These are phyloP conservation scores for Phrynosoma platyrhinos DNA, from an alignment of 2,113 vertebrate genomes.

Conservation along the genomic window DNA sequence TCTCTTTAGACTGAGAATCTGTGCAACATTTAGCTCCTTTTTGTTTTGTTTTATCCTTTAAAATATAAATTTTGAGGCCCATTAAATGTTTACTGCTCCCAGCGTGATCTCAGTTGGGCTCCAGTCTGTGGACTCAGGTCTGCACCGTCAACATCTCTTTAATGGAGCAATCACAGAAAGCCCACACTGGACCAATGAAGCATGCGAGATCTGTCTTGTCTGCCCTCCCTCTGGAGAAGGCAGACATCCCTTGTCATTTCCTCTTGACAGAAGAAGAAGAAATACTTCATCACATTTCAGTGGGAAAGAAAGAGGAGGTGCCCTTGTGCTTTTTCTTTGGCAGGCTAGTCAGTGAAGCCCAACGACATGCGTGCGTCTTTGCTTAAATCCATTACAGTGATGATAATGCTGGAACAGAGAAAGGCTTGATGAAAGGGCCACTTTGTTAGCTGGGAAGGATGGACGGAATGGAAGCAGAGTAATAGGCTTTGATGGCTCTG, in stretches of 20 bases:
- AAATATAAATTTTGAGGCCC: neutral
- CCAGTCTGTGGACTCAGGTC: neutral
- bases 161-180: neutral
- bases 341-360: conserved; percentile 36
- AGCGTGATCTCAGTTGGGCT: neutral
- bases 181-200: neutral
- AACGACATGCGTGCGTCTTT: conserved; percentile 60
- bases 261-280: conserved; percentile 17
- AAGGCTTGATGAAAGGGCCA: conserved; percentile 65
- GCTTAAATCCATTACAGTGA: conserved; percentile 66
- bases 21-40: neutral
- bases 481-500: conserved; percentile 72
- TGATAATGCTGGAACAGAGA: conserved; percentile 66
- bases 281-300: neutral
- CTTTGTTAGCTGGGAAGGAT: conserved; percentile 58
- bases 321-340: conserved; percentile 60
- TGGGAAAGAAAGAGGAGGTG: conserved; percentile 35
- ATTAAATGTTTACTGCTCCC: neutral
- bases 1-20: neutral
- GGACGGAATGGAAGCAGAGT: conserved; percentile 63
- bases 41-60: neutral
- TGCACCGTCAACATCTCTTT: neutral
- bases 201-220: neutral
- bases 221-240: neutral
- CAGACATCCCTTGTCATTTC: neutral